Conservation (phyloP, 2,113 vertebrate genomes). For the Cygnus buccinator region DNA sequence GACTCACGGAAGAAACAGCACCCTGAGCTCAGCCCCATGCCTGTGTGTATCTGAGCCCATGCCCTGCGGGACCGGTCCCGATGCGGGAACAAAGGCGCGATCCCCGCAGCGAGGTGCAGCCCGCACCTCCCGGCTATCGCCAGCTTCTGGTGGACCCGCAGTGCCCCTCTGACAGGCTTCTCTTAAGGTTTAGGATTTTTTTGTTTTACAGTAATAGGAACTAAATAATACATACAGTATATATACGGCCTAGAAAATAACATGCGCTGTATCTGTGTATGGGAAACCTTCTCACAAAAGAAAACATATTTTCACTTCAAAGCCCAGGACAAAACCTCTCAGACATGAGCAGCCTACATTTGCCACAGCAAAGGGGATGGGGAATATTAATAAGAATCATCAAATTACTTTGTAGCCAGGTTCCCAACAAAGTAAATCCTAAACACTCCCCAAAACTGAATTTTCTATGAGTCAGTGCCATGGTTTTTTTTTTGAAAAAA, state of each 20-base stretch:
- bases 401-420: background rate
- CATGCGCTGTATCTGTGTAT: accelerated
- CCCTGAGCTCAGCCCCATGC: background rate
- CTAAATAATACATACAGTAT: background rate
- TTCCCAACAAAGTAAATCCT: background rate
- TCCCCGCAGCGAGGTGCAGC: background rate
- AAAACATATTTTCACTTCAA: background rate
- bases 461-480: accelerated
- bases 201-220: background rate
- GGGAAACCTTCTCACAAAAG: background rate
- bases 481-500: background rate
- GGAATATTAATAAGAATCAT: accelerated
- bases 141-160: background rate
- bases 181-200: background rate
- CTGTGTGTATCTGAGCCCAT: background rate
- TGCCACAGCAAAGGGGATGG: accelerated
- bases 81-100: background rate
- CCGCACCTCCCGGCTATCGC: background rate
- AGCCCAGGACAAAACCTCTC: background rate
- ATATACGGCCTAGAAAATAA: too few relatives aligned
- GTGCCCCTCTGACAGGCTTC: background rate
- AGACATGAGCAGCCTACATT: accelerated
- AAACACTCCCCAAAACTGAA: accelerated
- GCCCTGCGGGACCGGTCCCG: background rate
- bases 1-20: background rate